phyloP scores from a whole-genome alignment of 2,113 vertebrate species.

The Trachemys scripta region DNA sequence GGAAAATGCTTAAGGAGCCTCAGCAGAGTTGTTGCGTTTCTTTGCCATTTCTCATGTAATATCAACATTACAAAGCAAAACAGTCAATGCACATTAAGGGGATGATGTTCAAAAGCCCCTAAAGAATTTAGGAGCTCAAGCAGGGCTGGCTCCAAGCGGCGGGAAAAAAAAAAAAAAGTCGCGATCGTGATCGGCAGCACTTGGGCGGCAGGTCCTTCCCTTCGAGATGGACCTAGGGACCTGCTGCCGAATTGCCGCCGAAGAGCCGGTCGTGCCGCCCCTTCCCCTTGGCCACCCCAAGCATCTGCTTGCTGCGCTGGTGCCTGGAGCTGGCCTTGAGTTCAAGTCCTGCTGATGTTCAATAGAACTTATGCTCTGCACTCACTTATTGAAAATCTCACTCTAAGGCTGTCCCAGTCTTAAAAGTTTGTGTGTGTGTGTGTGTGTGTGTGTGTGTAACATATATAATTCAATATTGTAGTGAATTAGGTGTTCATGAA shows the following conservation, averaged over 20 bases:
- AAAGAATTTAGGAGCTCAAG: not conserved
- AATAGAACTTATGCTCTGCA: not conserved
- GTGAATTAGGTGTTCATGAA: not conserved
- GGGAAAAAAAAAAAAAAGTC: no score
- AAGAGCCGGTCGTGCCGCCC: no score
- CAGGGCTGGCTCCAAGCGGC: not conserved
- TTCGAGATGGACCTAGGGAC: no score
- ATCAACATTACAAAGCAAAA: not conserved
- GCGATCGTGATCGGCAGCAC: no score
- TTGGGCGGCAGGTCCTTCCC: no score
- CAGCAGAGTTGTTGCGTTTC: not conserved
- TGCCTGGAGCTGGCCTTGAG: not conserved
- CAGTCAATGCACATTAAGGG: not conserved
- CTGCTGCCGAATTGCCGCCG: no score
- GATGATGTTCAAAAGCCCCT: not conserved
- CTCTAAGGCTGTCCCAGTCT: not conserved
- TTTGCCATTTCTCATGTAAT: not conserved
- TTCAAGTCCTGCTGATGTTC: not conserved
- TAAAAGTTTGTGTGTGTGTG: not conserved
- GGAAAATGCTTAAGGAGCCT: not conserved
- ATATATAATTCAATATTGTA: not conserved
- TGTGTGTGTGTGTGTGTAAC: no score
- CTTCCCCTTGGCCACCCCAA: no score
- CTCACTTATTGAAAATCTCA: not conserved
- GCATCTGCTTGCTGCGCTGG: no score